Evolutionary conservation across 2,113 vertebrate species (phyloP).

Genomic region (Phaethon lepturus): DNA sequence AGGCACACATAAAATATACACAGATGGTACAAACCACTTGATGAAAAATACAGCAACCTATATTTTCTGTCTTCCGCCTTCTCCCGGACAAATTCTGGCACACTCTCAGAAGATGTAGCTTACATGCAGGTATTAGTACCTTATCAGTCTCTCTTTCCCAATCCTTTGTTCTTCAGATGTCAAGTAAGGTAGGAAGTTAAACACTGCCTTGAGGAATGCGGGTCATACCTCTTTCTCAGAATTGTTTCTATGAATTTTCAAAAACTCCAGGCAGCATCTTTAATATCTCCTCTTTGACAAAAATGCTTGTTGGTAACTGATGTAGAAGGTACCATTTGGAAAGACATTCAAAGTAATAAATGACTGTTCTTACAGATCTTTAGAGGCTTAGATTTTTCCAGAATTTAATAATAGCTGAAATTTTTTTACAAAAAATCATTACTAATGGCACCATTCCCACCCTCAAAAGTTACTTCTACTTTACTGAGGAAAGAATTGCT

Average conservation of each 20-base stretch:
- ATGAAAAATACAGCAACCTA: slow-evolving; percentile 61
- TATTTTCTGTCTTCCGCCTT: slow-evolving; percentile 1
- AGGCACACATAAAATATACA: slow-evolving; percentile 66
- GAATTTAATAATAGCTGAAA: background rate
- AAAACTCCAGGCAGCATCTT: slow-evolving; percentile 58
- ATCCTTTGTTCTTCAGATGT: slow-evolving; percentile 68
- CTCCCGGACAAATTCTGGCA: slow-evolving; percentile 28
- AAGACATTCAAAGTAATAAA: background rate
- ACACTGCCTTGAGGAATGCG: slow-evolving; percentile 54
- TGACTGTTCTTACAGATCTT: background rate
- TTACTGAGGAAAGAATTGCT: background rate
- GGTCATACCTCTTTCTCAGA: slow-evolving; percentile 47
- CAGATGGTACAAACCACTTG: slow-evolving; percentile 69
- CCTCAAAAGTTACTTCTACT: background rate
- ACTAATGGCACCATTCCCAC: background rate
- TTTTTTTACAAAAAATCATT: background rate
- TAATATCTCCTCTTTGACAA: slow-evolving; percentile 45
- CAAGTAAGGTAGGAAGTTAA: slow-evolving; percentile 67
- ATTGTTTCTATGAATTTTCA: slow-evolving; percentile 56
- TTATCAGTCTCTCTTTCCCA: slow-evolving; percentile 39
- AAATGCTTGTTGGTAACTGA: slow-evolving; percentile 47
- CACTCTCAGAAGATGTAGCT: slow-evolving; percentile 51
- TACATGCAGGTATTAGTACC: slow-evolving; percentile 58
- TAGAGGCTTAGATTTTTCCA: slow-evolving; percentile 20
- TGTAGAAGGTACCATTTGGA: background rate